phyloP scores from a whole-genome alignment of 2,888 invertebrate species.

The Penaeus monodon region DNA sequence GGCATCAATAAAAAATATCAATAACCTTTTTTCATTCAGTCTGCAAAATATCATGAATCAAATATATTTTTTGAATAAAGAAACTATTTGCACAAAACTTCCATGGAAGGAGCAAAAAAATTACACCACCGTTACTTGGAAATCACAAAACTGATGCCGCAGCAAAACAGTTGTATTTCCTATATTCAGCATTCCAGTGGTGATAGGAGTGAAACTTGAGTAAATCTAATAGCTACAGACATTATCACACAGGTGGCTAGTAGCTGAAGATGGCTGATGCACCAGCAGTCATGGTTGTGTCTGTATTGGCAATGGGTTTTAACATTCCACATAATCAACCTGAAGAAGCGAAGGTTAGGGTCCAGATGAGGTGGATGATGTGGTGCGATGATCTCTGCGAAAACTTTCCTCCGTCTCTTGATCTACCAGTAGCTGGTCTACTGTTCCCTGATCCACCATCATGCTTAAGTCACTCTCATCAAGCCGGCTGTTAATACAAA shows the following conservation, averaged over 20 bases:
- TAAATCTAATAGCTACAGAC: constrained; percentile 35
- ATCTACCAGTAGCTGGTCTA: constrained; percentile 60
- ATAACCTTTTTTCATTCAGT: constrained; percentile 27
- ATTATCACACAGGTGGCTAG: constrained; percentile 35
- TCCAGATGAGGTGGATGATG: constrained; percentile 37
- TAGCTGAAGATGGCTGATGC: constrained; percentile 34
- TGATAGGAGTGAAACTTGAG: constrained; percentile 10
- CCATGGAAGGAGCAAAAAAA: constrained; percentile 47
- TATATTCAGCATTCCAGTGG: constrained; percentile 6
- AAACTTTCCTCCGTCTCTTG: constrained; percentile 62
- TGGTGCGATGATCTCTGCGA: constrained; percentile 57
- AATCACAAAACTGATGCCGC: constrained; percentile 34
- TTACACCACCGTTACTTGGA: constrained; percentile 44
- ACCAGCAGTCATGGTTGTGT: constrained; percentile 32
- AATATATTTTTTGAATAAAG: constrained; percentile 10
- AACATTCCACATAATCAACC: constrained; percentile 31
- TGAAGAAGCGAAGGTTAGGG: constrained; percentile 44
- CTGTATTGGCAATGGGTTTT: constrained; percentile 33
- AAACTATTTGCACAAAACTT: constrained; percentile 43
- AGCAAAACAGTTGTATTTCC: constrained; percentile 33
- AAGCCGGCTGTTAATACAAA: constrained; percentile 43
- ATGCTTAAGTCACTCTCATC: constrained; percentile 56
- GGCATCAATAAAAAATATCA: constrained; percentile 26
- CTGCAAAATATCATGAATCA: constrained; percentile 9
- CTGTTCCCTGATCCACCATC: constrained; percentile 53